phyloP scores from a whole-genome alignment of 2,797 vertebrate genomes.

The Sebastes minor region DNA sequence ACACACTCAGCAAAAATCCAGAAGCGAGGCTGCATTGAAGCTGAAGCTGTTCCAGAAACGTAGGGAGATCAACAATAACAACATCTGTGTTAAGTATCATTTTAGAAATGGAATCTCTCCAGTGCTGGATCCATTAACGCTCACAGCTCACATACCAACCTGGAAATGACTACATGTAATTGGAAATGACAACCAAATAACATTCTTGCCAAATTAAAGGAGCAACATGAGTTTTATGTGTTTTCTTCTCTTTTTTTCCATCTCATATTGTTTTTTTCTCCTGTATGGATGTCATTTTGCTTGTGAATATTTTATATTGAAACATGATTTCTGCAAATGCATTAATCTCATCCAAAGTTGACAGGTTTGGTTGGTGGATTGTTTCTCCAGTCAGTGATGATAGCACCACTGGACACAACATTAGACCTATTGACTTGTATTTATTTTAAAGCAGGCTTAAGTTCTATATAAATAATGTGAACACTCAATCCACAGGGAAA shows the following conservation, averaged over 20 bases:
- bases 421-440: too few relatives aligned
- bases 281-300: too few relatives aligned
- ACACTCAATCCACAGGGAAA: too few relatives aligned
- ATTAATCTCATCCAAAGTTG: neutral
- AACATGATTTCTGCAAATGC: too few relatives aligned
- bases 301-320: too few relatives aligned
- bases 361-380: neutral
- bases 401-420: neutral
- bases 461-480: too few relatives aligned
- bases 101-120: slow-evolving; percentile 3
- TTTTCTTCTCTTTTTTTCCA: neutral
- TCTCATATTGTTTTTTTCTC: neutral
- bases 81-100: neutral
- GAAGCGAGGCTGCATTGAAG: neutral
- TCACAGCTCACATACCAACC: neutral
- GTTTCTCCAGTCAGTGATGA: neutral
- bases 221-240: neutral
- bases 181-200: neutral
- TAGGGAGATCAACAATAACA: neutral
- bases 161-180: neutral
- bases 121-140: neutral
- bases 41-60: neutral
- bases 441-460: too few relatives aligned
- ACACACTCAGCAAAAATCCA: slow-evolving; percentile 31
- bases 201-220: neutral